These are phyloP conservation scores for Battus philenor DNA, from an alignment of 1,140 invertebrate species.

Conservation along the genomic window DNA sequence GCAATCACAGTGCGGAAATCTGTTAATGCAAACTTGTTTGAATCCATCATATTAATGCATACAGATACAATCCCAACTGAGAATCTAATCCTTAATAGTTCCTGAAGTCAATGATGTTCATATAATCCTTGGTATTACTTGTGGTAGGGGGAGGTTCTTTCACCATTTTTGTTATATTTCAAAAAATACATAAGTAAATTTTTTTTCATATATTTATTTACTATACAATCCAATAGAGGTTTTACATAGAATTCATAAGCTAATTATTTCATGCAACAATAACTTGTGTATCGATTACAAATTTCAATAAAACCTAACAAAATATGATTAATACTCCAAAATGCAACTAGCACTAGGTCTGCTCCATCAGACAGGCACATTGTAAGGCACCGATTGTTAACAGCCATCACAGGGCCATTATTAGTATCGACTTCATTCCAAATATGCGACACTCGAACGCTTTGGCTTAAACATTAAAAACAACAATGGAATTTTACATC, in stretches of 20 bases:
- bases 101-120: too few species aligned
- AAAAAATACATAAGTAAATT: conserved; percentile 5
- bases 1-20: too few species aligned
- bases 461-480: neutral
- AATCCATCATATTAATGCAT: too few species aligned
- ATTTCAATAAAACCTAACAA: conserved; percentile 28
- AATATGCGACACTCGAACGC: too few species aligned
- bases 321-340: conserved; percentile 43
- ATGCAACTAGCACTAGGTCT: conserved; percentile 32
- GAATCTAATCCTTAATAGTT: too few species aligned
- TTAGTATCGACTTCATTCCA: too few species aligned
- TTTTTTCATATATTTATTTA: conserved; percentile 41
- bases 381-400: conserved; percentile 23
- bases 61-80: too few species aligned
- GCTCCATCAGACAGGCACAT: conserved; percentile 27
- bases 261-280: conserved; percentile 29
- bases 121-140: too few species aligned
- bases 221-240: conserved; percentile 27
- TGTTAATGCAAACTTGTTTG: too few species aligned
- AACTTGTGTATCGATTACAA: conserved; percentile 11
- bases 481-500: neutral
- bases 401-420: neutral
- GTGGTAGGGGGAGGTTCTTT: too few species aligned
- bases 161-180: too few species aligned
- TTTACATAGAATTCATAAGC: conserved; percentile 16